phyloP scores from a whole-genome alignment of 2,888 invertebrate species.

The Acrobeloides nanus region DNA sequence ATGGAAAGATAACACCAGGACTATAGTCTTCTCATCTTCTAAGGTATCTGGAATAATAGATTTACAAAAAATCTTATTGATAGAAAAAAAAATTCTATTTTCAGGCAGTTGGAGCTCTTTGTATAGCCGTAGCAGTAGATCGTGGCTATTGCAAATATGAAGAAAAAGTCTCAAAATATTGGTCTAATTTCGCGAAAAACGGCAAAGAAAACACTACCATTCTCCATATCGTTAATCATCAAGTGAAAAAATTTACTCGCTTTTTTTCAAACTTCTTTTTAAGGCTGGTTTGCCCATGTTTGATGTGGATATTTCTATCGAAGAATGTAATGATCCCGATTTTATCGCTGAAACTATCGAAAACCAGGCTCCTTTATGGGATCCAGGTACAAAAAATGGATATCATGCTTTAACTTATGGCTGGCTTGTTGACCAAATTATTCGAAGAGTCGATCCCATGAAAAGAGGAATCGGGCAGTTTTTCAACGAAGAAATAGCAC shows the following conservation, averaged over 20 bases:
- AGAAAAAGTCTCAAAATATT: constrained; percentile 53
- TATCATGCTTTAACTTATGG: constrained; percentile 57
- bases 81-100: no score
- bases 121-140: constrained; percentile 54
- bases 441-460: constrained; percentile 54
- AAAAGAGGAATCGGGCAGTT: constrained; percentile 53
- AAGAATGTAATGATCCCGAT: constrained; percentile 48
- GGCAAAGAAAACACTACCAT: constrained; percentile 56
- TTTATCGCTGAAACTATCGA: constrained; percentile 52
- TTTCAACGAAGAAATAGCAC: constrained; percentile 52
- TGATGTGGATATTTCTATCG: constrained; percentile 48
- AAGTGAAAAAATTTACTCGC: no score
- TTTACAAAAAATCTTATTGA: no score
- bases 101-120: constrained; percentile 46
- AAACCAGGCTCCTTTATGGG: constrained; percentile 48
- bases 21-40: constrained; percentile 48
- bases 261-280: no score
- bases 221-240: constrained; percentile 44
- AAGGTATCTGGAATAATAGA: no score
- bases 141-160: constrained; percentile 54
- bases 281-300: constrained; percentile 55
- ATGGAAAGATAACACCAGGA: constrained; percentile 45
- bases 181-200: constrained; percentile 58
- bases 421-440: constrained; percentile 56
- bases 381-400: constrained; percentile 47